Evolutionary conservation across 2,797 vertebrate species (phyloP).

Genomic region (Sternotherus odoratus): DNA sequence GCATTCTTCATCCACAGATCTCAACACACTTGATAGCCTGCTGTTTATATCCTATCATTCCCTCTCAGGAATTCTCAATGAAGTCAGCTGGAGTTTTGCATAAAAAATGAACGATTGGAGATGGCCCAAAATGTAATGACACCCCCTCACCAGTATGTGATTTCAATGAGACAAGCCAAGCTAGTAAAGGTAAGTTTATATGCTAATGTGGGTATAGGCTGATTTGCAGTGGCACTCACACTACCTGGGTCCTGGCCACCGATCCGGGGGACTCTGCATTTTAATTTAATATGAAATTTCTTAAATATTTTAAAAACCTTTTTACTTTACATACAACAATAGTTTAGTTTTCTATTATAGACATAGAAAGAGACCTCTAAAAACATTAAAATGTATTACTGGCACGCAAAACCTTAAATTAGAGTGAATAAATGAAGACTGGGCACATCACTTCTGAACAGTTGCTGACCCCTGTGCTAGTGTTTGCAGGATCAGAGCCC

Average conservation of each 20-base stretch:
- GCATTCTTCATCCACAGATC: not conserved
- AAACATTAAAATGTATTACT: too few relatives aligned
- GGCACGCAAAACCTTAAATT: too few relatives aligned
- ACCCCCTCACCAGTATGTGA: not conserved
- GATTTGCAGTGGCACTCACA: too few relatives aligned
- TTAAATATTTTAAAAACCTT: too few relatives aligned
- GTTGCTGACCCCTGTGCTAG: not conserved
- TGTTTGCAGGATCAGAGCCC: not conserved
- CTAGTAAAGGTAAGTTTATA: not conserved
- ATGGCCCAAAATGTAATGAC: not conserved
- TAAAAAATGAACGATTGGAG: not conserved
- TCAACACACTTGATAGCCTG: not conserved
- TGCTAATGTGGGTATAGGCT: not conserved
- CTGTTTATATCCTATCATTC: not conserved
- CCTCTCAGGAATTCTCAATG: not conserved
- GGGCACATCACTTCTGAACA: too few relatives aligned
- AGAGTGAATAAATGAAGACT: too few relatives aligned
- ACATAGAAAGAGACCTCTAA: too few relatives aligned
- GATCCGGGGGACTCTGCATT: too few relatives aligned
- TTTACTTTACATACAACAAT: too few relatives aligned
- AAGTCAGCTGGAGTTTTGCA: accelerated
- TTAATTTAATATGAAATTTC: too few relatives aligned
- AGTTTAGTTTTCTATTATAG: too few relatives aligned
- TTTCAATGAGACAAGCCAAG: not conserved
- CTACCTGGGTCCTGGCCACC: too few relatives aligned